phyloP scores from a whole-genome alignment of 2,113 vertebrate genomes.

The Felis catus region F.catus_Fca126_mat1.0 CM031411.1:41816501-41817000 shows the following conservation, averaged over 20 bases:
- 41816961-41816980: neutral
- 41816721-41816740: neutral
- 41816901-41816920: neutral
- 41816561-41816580: conserved; percentile 92
- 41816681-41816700: neutral
- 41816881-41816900: neutral
- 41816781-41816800: neutral
- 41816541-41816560: conserved; percentile 92
- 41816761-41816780: neutral
- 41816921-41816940: neutral
- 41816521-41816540: conserved; percentile 92
- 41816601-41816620: neutral
- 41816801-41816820: neutral
- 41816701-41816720: neutral
- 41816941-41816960: neutral
- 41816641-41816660: neutral
- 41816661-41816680: neutral
- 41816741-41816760: neutral
- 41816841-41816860: neutral
- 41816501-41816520: conserved; percentile 91
- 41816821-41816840: neutral
- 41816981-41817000: neutral
- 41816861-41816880: neutral
- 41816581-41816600: conserved; percentile 68
- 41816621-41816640: neutral